Evolutionary conservation across 2,797 vertebrate species (phyloP).

Genomic region (Gastrophryne carolinensis): DNA sequence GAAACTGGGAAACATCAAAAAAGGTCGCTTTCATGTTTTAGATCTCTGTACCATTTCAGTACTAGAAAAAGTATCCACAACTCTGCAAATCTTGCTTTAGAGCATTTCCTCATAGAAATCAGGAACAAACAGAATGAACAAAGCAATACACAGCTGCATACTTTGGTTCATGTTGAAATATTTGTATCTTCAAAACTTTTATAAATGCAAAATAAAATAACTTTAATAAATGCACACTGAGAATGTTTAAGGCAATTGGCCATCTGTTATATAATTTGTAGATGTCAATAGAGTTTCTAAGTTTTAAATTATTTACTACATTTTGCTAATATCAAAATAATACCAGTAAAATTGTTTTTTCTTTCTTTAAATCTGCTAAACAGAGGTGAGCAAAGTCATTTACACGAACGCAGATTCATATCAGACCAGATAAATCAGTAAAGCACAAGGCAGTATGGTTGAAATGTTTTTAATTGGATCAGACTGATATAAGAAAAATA

Average conservation of each 20-base stretch:
- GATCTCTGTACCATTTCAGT: slow-evolving; percentile 1
- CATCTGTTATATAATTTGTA: background rate
- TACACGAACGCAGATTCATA: too few species aligned
- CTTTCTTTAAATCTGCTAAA: too few species aligned
- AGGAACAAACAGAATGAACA: slow-evolving; percentile 12
- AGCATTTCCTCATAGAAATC: slow-evolving; percentile 3
- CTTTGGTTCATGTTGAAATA: background rate
- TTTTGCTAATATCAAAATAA: too few species aligned
- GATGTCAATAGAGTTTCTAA: too few species aligned
- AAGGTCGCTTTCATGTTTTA: slow-evolving; percentile 15
- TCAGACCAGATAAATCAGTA: too few species aligned
- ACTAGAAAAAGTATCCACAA: background rate
- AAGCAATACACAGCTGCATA: background rate
- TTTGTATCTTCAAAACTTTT: background rate
- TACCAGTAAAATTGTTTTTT: too few species aligned
- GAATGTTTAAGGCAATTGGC: background rate
- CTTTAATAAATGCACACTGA: background rate
- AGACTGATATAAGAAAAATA: too few species aligned
- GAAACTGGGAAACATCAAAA: slow-evolving; percentile 17
- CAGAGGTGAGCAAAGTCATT: too few species aligned
- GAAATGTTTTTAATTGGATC: too few species aligned
- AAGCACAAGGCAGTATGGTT: too few species aligned
- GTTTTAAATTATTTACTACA: too few species aligned
- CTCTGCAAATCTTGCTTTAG: slow-evolving; percentile 2
- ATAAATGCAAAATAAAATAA: background rate